Evolutionary conservation across 1,140 invertebrate genomes (phyloP), one percentile per base, ranked within the genome.

Genomic region (Eupristina koningsbergeri): DNA sequence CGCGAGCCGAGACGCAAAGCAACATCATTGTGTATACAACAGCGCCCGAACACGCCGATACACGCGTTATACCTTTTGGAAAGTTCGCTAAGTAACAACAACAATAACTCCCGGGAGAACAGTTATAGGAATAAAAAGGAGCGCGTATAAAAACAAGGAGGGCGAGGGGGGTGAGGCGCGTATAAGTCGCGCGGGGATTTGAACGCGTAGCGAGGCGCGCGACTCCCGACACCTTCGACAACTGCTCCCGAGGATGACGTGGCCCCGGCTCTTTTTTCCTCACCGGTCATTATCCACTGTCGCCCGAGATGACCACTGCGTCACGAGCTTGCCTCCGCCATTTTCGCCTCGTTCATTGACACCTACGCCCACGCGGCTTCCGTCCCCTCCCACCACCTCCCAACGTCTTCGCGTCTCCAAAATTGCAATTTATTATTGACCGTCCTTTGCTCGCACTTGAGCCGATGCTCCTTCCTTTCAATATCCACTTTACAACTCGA

Each of bases 51-150:
- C 13, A 74, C 29, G 71, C 45, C 45, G 53, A 26, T 58, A 58
- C 41, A 29, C 71, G 71, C 39, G 71, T 39, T 71, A 34, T 34
- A 61, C 36, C 74, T 36, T 76, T 75, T 39, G 29, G 31, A 74
- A 74, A 75, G 53, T 41, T 31, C 39, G 13, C 39, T 19, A 41
- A 67, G 77, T 36, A 64, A 77, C 63, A 53, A 83, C 45, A 77
- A 83, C 71, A 50, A 82, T 47, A 69, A 45, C 19, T 36, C 47
- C 17, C 61, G 63, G 39, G 31, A 31, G 41, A 67, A 80, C 77
- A 80, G 77, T 80, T 78, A 78, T 47, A 76, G 36, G 61, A 64
- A 64, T 78, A 41, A 64, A 78, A 78, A 78, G 76, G 64, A 78
- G 61, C 67, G 36, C 15, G 64, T 71, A 36, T 11, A 47, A 34